Evolutionary conservation across 37 sponge, comb jelly and placozoan genomes (phyloP).

Genomic region (Corticium candelabrum): DNA sequence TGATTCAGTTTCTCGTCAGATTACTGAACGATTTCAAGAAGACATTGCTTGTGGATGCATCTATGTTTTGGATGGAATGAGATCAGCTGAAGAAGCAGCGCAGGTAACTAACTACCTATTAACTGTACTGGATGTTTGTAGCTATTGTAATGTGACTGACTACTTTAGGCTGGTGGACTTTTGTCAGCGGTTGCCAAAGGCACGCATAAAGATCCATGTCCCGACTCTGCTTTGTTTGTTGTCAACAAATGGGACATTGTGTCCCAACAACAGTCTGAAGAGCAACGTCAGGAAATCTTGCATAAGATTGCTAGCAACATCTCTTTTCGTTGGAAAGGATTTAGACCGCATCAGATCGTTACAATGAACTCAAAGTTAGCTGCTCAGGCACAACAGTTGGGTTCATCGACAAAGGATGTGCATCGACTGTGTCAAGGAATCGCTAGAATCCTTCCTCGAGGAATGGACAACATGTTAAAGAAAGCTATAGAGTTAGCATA

Average conservation of each 20-base stretch:
- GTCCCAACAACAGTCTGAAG: neutral
- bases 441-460: neutral
- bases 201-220: neutral
- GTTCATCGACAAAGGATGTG: neutral
- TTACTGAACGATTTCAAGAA: neutral
- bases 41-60: neutral
- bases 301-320: neutral
- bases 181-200: neutral
- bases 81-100: neutral
- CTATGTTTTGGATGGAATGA: neutral
- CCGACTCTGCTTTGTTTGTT: neutral
- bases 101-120: neutral
- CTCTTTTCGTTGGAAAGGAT: neutral
- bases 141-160: neutral
- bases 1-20: neutral
- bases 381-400: neutral
- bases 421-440: neutral
- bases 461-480: neutral
- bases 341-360: neutral
- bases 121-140: no score
- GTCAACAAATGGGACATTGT: neutral
- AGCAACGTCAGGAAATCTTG: neutral
- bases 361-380: neutral
- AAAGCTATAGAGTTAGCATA: neutral
- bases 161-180: neutral